Base-by-base conservation (phyloP, 1,140 invertebrate species). In the Drosophila obscura region DNA sequence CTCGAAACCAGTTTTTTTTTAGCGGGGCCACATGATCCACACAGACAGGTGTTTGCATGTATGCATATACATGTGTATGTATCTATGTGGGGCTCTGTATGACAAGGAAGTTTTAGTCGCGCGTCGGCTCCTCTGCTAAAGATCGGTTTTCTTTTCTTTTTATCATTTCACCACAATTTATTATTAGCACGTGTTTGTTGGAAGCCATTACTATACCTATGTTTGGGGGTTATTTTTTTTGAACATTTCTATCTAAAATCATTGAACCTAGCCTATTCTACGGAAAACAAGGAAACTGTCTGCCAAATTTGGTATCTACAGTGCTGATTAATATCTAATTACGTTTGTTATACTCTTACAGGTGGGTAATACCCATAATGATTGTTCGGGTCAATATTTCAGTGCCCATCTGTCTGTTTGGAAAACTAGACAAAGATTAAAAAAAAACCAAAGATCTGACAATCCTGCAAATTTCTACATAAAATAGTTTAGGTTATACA, bases 1-100 rank as follows among this genome's bases (percentile, higher is more conserved):
- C 63, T 75, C 26, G 28, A 88, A 88, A 88, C 84, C 67, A 79
- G 82, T 87, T 82, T 82, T 50, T 31, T 41, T 31, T 39, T 24
- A 31, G 24, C 11, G 52, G 7, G 49, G 50, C 59, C 73, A 77
- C 73, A 72, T 77, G 73, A 77, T 64, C 73, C 31, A 59, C 43
- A 60, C 60, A 13, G 15, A 4, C 71, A 74, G 67, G 66, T 83
- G 72, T 60, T 60, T 58, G 35, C 45, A 16, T 44, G 45, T 56
- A 3, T 49, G 19, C 6, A 28, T 7, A 28, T 28, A 6, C 26
- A 28, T 28, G 5, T 5, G 5, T 15, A 8, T 49, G 24, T 53
- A 39, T 59, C 24, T 56, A 31, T 46, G 41, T 43, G 19, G 49
- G 46, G 44, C 28, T 46, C 39, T 28, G 58, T 13, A 35, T 50